A percentile compares a stretch with the other conserved stretches of the same genome.
Evolutionary conservation across 2,113 vertebrate species (phyloP).

Genomic region (Phocoena sinus): DNA sequence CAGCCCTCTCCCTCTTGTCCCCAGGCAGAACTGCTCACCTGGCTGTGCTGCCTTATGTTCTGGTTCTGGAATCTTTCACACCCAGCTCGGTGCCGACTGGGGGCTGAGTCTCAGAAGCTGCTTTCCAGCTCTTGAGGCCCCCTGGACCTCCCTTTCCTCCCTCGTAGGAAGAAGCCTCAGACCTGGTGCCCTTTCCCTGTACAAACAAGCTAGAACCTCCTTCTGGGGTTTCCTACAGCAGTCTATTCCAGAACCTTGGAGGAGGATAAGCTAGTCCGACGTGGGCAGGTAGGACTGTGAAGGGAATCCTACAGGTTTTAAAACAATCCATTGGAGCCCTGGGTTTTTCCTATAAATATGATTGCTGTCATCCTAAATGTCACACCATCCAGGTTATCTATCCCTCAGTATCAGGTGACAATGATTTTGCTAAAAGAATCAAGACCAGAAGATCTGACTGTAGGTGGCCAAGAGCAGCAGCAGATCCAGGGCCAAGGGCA

Average conservation of each 20-base stretch:
- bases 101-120: not conserved
- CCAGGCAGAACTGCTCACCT: not conserved
- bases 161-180: not conserved
- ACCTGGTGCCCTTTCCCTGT: not conserved
- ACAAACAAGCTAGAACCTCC: not conserved
- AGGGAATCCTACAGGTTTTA: not conserved
- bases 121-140: too few relatives aligned
- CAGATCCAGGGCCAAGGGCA: not conserved
- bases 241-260: not conserved
- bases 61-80: fast-evolving
- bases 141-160: not conserved
- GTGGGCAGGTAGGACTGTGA: not conserved
- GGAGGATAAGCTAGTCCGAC: not conserved
- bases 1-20: not conserved
- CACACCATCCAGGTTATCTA: not conserved
- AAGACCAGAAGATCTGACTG: not conserved
- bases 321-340: not conserved
- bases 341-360: not conserved
- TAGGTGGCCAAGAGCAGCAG: too few relatives aligned
- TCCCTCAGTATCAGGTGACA: not conserved
- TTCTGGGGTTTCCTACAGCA: not conserved
- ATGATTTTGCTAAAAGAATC: not conserved
- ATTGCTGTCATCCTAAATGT: not conserved
- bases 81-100: not conserved
- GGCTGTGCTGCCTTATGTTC: not conserved